These are phyloP conservation scores for Morus bassanus DNA, from an alignment of 2,797 vertebrate species.

Conservation along the genomic window DNA sequence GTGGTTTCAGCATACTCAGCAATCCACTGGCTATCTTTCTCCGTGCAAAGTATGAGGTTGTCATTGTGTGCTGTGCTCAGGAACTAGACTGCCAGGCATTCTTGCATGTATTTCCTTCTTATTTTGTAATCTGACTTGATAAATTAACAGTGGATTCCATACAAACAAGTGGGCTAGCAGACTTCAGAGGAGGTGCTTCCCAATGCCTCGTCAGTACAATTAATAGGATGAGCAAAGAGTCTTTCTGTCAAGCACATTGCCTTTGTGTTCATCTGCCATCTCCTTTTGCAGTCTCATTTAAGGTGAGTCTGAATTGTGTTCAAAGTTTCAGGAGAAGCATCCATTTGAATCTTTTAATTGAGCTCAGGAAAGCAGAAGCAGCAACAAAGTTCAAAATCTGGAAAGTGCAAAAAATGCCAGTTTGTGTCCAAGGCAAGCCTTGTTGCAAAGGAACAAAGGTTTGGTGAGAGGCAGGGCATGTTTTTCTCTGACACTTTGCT, in stretches of 20 bases:
- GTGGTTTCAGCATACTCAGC: neutral
- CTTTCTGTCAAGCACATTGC: neutral
- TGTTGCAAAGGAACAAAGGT: neutral
- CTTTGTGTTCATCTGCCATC: neutral
- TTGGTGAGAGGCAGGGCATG: neutral
- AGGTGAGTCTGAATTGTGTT: neutral
- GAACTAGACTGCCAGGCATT: neutral
- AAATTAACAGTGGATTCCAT: neutral
- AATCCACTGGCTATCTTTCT: neutral
- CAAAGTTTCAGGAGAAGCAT: neutral
- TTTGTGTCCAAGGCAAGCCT: neutral
- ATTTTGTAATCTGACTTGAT: neutral
- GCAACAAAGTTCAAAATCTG: neutral
- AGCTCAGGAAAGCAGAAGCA: neutral
- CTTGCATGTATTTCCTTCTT: neutral
- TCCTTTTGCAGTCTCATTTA: neutral
- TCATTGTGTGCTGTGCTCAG: neutral
- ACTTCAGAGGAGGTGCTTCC: neutral
- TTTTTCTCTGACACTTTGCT: neutral
- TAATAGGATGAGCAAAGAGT: neutral
- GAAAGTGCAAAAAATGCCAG: neutral
- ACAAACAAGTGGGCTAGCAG: neutral
- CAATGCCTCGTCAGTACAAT: accelerated
- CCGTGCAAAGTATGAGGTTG: neutral
- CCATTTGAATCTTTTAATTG: neutral